Evolutionary conservation across 2,888 invertebrate genomes (phyloP), one percentile per base, ranked within the genome.

Genomic region (Celastrina argiolus): DNA sequence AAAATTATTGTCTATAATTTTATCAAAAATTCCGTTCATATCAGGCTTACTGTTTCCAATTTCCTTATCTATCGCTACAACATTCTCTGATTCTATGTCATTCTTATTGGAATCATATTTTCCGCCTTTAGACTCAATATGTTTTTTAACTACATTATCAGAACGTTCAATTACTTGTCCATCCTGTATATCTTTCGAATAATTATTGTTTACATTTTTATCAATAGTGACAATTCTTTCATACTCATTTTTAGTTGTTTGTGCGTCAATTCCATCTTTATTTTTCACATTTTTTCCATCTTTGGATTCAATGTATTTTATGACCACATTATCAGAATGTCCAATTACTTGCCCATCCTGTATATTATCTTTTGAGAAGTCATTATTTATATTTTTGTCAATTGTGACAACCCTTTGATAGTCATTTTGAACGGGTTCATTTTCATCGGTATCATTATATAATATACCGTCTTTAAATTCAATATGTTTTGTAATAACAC

Each of bases 1-100:
- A 51, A 51, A 51, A 51, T 12, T 58, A 8, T 58, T 58, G n/a
- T 58, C 31, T 2, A 16, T 7, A 31, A 58, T 10, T 58, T 31
- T 31, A 31, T 58, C 16, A 31, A 58, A 8, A 56, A 7, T 14
- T n/a, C 7, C 3, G 12, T 58, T 8, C 7, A 12, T 16, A 31
- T 31, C 28, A n/a, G 22, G 12, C 26, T n/a, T 14, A 18, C 12
- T 18, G 18, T 4, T 12, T 34, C 59, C 1, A 7, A 14, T 8
- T 59, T 36, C 31, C 14, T 22, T 39, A 65, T 70, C 64, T 39
- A 68, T 69, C 34, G 69, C 67, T 56, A 39, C 56, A 28, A 65
- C 67, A 69, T 71, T 63, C 34, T 67, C 66, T 12, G 64, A 39
- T 39, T 67, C 63, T 16, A 41, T 67, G 63, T 63, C 14, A n/a